Base-by-base conservation (phyloP, 37 sponge, comb jelly and placozoan species). In the Crambe crambe region DNA sequence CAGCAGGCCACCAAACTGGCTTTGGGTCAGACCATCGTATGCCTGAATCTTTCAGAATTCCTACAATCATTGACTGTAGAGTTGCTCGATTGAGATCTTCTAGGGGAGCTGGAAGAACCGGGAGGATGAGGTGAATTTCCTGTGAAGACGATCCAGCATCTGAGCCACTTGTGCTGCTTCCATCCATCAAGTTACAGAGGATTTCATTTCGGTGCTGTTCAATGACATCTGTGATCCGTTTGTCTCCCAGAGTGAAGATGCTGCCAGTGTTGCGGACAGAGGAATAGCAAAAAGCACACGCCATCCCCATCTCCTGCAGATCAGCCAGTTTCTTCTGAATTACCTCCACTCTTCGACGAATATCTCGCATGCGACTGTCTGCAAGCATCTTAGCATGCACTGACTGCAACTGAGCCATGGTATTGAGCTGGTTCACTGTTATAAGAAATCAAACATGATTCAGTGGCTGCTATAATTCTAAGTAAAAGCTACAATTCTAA, bases 261-360 rank as follows among this genome's bases (percentile, higher is more conserved):
- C 80, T 80, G 31, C 85, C 81, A 42, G 76, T 89, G 73, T 88
- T 88, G 26, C 85, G 38, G 20, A 76, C 80, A 43, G 90, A 84
- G 23, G 81, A 61, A 59, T 89, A 89, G 70, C 77, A 70, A 26
- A 89, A 84, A 18, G 80, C 90, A 70, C 85, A 84, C 34, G 85
- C 72, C 1, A 89, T 61, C 0, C 85, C 90, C 21, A 89, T 76
- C 75, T 89, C 77, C 56, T 80, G 62, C 23, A 89, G 76, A 44
- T 89, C 90, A 12, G 85, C 60, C 60, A 84, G 67, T 57, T 89
- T 89, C 81, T 84, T 89, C 32, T 84, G 85, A 34, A 89, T 89
- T 3, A 89, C 90, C 12, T 89, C 89, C 35, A 89, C 68, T 6
- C 85, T 57, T 18, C 89, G 74, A 3, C 82, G 70, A 5, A 89